Evolutionary conservation across 2,113 vertebrate genomes (phyloP), one percentile per base, ranked within the genome.

Genomic region (Amia ocellicauda): DNA sequence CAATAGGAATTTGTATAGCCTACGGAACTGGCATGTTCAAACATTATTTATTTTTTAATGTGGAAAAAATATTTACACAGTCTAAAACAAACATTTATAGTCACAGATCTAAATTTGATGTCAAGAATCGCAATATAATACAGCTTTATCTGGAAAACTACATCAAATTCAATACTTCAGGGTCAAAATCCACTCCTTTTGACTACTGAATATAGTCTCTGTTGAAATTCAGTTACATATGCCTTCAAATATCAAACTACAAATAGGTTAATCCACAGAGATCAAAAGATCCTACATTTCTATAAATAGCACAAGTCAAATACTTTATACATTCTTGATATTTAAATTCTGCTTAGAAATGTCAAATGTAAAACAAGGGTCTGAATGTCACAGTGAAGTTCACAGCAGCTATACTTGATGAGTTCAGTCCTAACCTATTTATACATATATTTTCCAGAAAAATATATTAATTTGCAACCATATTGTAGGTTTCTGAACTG

Each of bases 221-320:
- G 24, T 24, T 27, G 8, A 16, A 27, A 16, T n/a, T 16, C 53
- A 11, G 7, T 5, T 27, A 27, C 26, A 29, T 14, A 7, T 27
- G 20, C 51, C 17, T 9, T 10, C 20, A 16, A 41, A 41, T 19
- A 16, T 26, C 19, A 28, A 28, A 29, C 10, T 19, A 55, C 22
- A 24, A 8, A 27, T 8, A n/a, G 16, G 41, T 60, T 60, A 45
- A 22, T 24, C 41, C 13, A 58, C 42, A 11, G 19, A 22, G 31
- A 19, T 5, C 2, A 14, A 31, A 29, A 7, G 57, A 17, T 27
- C 10, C n/a, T 17, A 8, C 16, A 3, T 45, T 22, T 66, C 20
- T 49, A 58, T 42, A 61, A 61, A 60, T 60, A 58, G 43, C 28
- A 43, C 9, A 7, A 45, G 40, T 22, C 14, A 26, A 52, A 67